Evolutionary conservation across 2,888 invertebrate genomes (phyloP), one percentile per base, ranked within the genome.

Genomic region (Griposia aprilina): DNA sequence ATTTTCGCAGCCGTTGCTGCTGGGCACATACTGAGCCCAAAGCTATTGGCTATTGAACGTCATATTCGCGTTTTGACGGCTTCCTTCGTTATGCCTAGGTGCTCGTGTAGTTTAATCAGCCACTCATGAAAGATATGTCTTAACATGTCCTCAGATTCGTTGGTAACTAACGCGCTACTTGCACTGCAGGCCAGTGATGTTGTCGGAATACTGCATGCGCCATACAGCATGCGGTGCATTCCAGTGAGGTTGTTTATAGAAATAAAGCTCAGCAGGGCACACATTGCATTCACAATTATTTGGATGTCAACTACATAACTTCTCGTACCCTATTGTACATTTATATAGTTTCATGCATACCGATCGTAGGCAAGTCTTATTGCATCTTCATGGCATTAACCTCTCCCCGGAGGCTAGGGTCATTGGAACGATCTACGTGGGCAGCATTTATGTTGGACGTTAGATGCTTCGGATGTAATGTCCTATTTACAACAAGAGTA

Each of bases 361-460:
- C 26, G 57, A 80, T 60, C 55, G 69, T 10, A 78, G 36, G 70
- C 17, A 72, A 69, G 41, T 60, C 48, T 68, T 73, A 72, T 41
- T 65, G 63, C 59, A 66, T 65, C 74, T 73, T 23, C 45, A 55
- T 62, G 41, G 55, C 60, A 69, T 60, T 70, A 69, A 69, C 69
- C 69, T 30, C 48, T 65, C 68, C 36, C 45, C 10, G 26, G 59
- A 55, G 84, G 55, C 84, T 62, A 67, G 45, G 84, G 65, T 74
- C 82, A 70, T 62, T 74, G 84, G 36, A 67, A 67, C 69, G 13
- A 62, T 68, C 45, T 83, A 68, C 65, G 81, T 84, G 80, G 74
- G 74, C 26, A 45, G 60, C 52, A 72, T 72, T 80, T 55, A 72
- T 71, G 60, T 71, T 36, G 80, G 36, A 36, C 30, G 36, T 80